Evolutionary conservation across 2,113 vertebrate species (phyloP).

Genomic region (Solea senegalensis): DNA sequence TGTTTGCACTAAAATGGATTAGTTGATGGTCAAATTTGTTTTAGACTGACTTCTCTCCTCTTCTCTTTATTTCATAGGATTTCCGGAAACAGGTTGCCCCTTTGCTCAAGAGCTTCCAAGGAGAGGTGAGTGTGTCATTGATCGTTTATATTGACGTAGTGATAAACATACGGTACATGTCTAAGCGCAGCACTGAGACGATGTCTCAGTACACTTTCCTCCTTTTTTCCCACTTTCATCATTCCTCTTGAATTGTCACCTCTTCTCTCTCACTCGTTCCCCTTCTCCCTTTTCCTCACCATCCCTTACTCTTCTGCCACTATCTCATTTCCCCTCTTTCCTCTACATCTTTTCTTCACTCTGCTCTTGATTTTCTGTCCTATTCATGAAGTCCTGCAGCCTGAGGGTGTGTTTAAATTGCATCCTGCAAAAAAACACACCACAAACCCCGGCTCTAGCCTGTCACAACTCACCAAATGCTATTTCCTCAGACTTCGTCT

Average conservation of each 20-base stretch:
- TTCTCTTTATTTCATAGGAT: constrained; percentile 81
- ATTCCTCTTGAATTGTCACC: constrained; percentile 45
- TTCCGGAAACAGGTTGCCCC: constrained; percentile 98
- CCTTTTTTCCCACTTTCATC: constrained; percentile 13
- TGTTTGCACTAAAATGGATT: constrained; percentile 22
- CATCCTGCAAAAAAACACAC: constrained; percentile 72
- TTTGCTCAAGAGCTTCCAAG: constrained; percentile 98
- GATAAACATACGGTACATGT: constrained; percentile 14
- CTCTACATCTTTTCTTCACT: constrained; percentile 64
- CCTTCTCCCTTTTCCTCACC: constrained; percentile 14
- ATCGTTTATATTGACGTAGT: constrained; percentile 25
- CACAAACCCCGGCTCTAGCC: constrained; percentile 70
- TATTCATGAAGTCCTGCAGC: constrained; percentile 78
- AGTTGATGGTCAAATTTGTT: constrained; percentile 1
- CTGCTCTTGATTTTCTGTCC: constrained; percentile 79
- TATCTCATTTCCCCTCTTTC: constrained; percentile 71
- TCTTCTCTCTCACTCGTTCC: constrained; percentile 17
- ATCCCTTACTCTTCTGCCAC: constrained; percentile 62
- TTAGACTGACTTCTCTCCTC: constrained; percentile 5
- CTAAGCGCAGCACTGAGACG: constrained; percentile 26
- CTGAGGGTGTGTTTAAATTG: constrained; percentile 83
- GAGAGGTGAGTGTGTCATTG: constrained; percentile 89
- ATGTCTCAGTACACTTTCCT: constrained; percentile 9
- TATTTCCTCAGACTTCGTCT: constrained; percentile 70
- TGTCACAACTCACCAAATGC: constrained; percentile 70